These are phyloP conservation scores for Hemicentrotus pulcherrimus DNA, from an alignment of 35 echinoderm and acorn worm genomes.

Conservation along the genomic window DNA sequence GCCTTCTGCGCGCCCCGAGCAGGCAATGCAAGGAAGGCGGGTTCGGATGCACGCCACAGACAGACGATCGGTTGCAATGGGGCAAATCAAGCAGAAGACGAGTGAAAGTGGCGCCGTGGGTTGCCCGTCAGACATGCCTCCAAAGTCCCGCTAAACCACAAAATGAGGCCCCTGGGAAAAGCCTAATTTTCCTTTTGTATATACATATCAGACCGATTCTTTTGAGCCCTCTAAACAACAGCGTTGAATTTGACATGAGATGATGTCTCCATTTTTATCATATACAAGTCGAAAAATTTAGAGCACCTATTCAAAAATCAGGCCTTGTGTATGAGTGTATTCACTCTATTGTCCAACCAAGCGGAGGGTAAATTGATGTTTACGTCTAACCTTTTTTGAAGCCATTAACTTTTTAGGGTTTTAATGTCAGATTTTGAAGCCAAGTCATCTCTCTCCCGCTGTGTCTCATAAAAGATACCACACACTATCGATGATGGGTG, in stretches of 20 bases:
- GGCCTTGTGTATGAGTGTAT: background rate
- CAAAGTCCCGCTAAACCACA: slow-evolving; percentile 48
- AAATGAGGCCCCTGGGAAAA: slow-evolving; percentile 48
- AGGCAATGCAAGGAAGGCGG: background rate
- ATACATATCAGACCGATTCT: background rate
- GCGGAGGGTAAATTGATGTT: background rate
- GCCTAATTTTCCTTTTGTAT: background rate
- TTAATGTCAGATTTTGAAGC: background rate
- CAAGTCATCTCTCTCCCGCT: slow-evolving; percentile 1
- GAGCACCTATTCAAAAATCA: background rate
- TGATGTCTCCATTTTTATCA: background rate
- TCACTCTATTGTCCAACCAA: background rate
- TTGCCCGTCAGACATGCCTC: slow-evolving; percentile 29
- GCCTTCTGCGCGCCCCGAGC: background rate
- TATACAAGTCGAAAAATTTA: background rate
- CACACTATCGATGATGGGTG: background rate
- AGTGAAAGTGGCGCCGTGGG: slow-evolving; percentile 36
- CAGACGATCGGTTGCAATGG: slow-evolving; percentile 20
- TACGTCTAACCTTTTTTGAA: background rate
- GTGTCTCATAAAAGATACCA: background rate
- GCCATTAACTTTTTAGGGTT: background rate
- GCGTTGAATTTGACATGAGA: background rate
- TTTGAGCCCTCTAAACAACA: background rate
- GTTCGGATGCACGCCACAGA: background rate
- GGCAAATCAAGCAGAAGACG: slow-evolving; percentile 36